These are phyloP conservation scores for Lepus townsendii DNA, from an alignment of 2,797 vertebrate species.

Conservation along the genomic window DNA sequence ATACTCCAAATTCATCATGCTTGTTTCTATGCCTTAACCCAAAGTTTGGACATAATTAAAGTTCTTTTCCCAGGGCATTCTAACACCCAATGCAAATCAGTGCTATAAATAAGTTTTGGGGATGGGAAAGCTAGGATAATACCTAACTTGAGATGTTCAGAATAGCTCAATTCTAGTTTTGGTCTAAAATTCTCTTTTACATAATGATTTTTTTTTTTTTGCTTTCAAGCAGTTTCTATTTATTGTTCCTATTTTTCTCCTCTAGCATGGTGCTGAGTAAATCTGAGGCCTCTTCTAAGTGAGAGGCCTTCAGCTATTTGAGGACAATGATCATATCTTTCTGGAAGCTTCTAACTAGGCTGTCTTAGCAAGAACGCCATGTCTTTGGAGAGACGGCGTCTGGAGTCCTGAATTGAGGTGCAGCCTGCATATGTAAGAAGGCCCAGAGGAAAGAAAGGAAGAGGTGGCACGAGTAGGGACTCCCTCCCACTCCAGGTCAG, in stretches of 20 bases:
- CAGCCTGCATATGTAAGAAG: not conserved
- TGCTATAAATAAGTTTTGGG: not conserved
- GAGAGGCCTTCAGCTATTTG: constrained; percentile 10
- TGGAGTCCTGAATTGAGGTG: constrained; percentile 16
- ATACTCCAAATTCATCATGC: not conserved
- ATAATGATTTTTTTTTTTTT: constrained; percentile 25
- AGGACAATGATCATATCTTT: not conserved
- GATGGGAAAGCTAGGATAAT: not conserved
- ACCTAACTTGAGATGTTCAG: not conserved
- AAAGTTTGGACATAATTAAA: not conserved
- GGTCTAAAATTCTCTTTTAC: constrained; percentile 1
- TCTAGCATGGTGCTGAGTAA: not conserved
- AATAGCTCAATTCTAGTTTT: constrained; percentile 34
- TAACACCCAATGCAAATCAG: not conserved
- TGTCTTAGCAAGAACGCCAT: constrained; percentile 19
- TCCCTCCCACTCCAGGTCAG: fast-evolving
- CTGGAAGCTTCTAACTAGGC: constrained; percentile 10
- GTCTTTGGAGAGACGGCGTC: not conserved
- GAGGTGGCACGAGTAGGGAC: not conserved
- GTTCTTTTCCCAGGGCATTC: not conserved
- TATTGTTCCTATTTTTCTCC: not conserved
- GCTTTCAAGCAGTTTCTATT: not conserved
- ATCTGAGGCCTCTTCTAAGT: not conserved
- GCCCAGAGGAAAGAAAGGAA: not conserved
- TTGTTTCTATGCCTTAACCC: not conserved